These are phyloP conservation scores for Danio aesculapii DNA, from an alignment of 2,797 vertebrate species.

Conservation along the genomic window DNA sequence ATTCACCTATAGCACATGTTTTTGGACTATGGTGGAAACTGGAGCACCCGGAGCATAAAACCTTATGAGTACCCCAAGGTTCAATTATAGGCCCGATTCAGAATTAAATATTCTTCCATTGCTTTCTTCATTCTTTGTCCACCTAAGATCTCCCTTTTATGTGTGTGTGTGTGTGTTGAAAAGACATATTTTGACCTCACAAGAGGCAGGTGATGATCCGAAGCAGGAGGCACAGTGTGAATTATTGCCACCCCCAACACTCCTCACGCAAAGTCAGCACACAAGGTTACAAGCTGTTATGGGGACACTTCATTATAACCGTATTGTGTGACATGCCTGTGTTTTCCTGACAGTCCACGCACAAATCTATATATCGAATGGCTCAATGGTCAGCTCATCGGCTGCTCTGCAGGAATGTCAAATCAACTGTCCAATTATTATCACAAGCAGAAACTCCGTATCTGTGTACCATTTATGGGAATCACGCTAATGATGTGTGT, in stretches of 20 bases:
- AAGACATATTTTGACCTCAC: conserved; percentile 24
- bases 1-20: no score
- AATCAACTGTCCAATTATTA: conserved; percentile 58
- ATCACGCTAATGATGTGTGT: conserved; percentile 59
- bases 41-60: conserved; percentile 61
- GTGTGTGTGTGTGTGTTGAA: conserved; percentile 1
- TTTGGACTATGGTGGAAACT: no score
- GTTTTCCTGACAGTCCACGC: conserved; percentile 43
- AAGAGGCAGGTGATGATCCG: conserved; percentile 47
- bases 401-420: conserved; percentile 51
- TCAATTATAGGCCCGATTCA: conserved; percentile 25
- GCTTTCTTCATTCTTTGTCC: conserved; percentile 6
- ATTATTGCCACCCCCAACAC: conserved; percentile 42
- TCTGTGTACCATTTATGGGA: conserved; percentile 30
- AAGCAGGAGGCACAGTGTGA: conserved; percentile 56
- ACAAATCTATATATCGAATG: conserved; percentile 59
- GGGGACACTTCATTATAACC: conserved; percentile 60
- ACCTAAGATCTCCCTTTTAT: background rate
- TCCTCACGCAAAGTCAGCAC: conserved; percentile 7
- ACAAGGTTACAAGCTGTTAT: conserved; percentile 55
- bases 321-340: conserved; percentile 48
- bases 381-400: conserved; percentile 39
- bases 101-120: background rate
- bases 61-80: conserved; percentile 59
- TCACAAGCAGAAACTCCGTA: background rate